These are phyloP conservation scores for Teleopsis dalmanni DNA, from an alignment of 1,140 invertebrate genomes.

Conservation along the genomic window DNA sequence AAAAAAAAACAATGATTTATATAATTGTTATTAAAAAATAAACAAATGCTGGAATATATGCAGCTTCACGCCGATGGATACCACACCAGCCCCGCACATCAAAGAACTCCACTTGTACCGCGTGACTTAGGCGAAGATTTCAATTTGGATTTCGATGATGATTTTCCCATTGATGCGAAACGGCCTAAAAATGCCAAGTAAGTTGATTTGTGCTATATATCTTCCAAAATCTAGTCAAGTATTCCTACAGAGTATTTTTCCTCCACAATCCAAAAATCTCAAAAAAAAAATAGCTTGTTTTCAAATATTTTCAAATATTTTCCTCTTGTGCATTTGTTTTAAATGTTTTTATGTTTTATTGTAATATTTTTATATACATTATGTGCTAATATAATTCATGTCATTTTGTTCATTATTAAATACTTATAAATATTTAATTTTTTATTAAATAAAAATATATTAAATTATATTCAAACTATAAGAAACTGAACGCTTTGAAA, in stretches of 20 bases:
- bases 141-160: constrained; percentile 48
- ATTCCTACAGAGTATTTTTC: not conserved
- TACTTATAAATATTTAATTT: not conserved
- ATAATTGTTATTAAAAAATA: not conserved
- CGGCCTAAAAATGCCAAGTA: constrained; percentile 82
- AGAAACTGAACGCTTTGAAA: no score
- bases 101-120: constrained; percentile 55
- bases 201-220: constrained; percentile 46
- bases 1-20: not conserved
- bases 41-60: not conserved
- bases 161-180: constrained; percentile 39
- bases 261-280: constrained; percentile 1
- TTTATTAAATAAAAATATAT: no score
- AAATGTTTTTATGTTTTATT: no score
- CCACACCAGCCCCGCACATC: constrained; percentile 75
- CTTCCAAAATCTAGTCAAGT: not conserved
- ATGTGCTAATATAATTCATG: no score
- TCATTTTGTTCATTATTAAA: not conserved
- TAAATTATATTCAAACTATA: no score
- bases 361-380: no score
- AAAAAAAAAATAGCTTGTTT: not conserved
- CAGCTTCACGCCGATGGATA: constrained; percentile 71
- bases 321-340: no score
- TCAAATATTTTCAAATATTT: no score
- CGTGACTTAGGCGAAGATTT: constrained; percentile 50